These are phyloP conservation scores for Catocala fraxini DNA, from an alignment of 2,888 invertebrate species.

Conservation along the genomic window DNA sequence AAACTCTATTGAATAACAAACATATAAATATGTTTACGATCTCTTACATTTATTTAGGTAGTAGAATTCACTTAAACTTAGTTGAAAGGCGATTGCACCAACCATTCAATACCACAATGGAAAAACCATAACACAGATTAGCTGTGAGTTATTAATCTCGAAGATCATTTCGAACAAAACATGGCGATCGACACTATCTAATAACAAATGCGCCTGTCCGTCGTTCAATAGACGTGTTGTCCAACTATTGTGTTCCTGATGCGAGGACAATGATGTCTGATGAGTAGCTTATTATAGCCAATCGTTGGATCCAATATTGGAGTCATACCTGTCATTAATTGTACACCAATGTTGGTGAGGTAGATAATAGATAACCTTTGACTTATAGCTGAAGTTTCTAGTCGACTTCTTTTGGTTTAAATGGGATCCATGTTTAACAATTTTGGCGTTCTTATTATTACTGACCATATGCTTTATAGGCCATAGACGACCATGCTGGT, in stretches of 20 bases:
- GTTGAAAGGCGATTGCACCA: no score
- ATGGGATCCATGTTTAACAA: no score
- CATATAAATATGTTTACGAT: no score
- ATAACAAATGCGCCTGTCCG: constrained; percentile 33
- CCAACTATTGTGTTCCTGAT: constrained; percentile 39
- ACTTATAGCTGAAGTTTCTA: no score
- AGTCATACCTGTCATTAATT: constrained; percentile 29
- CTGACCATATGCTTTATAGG: no score
- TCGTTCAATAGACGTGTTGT: constrained; percentile 24
- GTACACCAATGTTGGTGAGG: constrained; percentile 19
- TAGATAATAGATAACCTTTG: neutral
- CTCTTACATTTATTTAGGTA: no score
- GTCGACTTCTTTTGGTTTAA: no score
- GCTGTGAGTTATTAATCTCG: constrained; percentile 26
- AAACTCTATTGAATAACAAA: no score
- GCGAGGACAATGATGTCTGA: constrained; percentile 38
- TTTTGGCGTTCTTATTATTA: no score
- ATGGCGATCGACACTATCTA: constrained; percentile 30
- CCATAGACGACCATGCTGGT: no score
- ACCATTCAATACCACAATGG: no score
- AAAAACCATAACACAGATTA: neutral
- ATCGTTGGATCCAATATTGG: constrained; percentile 31
- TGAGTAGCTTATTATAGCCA: constrained; percentile 33
- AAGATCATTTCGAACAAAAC: constrained; percentile 26
- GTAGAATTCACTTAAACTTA: no score